Evolutionary conservation across 2,113 vertebrate genomes (phyloP).

Genomic region (Leptobrachium leishanense): DNA sequence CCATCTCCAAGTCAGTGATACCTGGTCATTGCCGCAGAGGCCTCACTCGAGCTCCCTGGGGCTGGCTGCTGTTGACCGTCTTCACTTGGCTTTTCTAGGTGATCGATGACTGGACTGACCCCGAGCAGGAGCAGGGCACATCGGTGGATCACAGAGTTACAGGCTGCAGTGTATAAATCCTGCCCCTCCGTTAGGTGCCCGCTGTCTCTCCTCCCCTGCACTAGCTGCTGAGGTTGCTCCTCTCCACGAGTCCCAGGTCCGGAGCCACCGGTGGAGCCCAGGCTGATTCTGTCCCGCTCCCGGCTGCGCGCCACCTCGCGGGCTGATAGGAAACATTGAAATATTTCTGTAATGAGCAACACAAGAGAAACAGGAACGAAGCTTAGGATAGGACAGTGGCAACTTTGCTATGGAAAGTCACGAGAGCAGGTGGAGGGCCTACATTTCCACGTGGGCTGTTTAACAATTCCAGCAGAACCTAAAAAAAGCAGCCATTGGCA

Average conservation of each 20-base stretch:
- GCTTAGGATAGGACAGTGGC: conserved; percentile 41
- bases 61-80: conserved; percentile 72
- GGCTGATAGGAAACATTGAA: conserved; percentile 99
- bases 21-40: conserved; percentile 89
- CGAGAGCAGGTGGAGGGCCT: conserved; percentile 50
- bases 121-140: conserved; percentile 89
- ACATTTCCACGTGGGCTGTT: too few relatives aligned
- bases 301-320: conserved; percentile 91
- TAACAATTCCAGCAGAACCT: too few relatives aligned
- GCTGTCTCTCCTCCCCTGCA: conserved; percentile 81
- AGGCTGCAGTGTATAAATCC: conserved; percentile 93
- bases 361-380: conserved; percentile 64
- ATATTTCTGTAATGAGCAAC: conserved; percentile 91
- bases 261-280: conserved; percentile 60
- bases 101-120: conserved; percentile 83
- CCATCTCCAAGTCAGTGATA: conserved; percentile 49
- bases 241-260: conserved; percentile 72
- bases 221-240: conserved; percentile 74
- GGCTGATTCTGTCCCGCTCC: conserved; percentile 83
- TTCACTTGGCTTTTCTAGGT: conserved; percentile 77
- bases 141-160: conserved; percentile 94
- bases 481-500: too few relatives aligned
- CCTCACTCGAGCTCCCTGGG: conserved; percentile 72
- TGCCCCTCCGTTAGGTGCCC: conserved; percentile 84
- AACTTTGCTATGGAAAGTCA: conserved; percentile 65